Conservation (phyloP, 2,888 invertebrate species). For the Proisotoma minuta region DNA sequence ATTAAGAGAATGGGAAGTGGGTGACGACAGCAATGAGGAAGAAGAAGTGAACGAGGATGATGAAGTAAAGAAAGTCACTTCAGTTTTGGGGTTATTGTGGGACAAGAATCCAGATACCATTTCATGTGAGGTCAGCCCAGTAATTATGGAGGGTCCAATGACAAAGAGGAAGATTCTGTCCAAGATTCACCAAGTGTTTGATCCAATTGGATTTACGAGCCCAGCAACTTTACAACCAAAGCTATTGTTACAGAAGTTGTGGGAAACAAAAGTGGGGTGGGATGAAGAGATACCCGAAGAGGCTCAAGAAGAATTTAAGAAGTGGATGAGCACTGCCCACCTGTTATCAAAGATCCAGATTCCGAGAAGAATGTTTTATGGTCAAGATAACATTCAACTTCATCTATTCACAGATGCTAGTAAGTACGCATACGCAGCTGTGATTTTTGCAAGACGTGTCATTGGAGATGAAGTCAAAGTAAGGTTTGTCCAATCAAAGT, state of each 20-base stretch:
- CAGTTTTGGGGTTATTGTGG: not conserved
- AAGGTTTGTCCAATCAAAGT: not conserved
- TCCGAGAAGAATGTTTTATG: not conserved
- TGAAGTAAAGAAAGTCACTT: too few relatives aligned
- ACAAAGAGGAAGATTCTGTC: not conserved
- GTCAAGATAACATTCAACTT: not conserved
- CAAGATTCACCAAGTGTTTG: not conserved
- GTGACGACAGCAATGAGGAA: not conserved
- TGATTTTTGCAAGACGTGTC: not conserved
- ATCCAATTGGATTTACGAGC: not conserved
- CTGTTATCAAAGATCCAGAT: not conserved
- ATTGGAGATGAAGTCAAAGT: not conserved
- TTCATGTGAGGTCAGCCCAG: not conserved
- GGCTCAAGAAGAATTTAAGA: not conserved
- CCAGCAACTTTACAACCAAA: not conserved
- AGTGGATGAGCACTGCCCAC: not conserved
- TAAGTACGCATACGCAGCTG: not conserved
- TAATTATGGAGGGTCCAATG: too few relatives aligned
- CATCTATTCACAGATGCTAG: not conserved
- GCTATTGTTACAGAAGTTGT: not conserved
- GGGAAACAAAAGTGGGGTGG: not conserved
- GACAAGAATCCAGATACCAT: not conserved
- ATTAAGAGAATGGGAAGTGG: not conserved
- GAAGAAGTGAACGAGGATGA: not conserved
- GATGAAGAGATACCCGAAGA: not conserved